Base-by-base conservation (phyloP, 53 echinoderm and acorn worm genomes). In the Temnopleurus reevesii region DNA sequence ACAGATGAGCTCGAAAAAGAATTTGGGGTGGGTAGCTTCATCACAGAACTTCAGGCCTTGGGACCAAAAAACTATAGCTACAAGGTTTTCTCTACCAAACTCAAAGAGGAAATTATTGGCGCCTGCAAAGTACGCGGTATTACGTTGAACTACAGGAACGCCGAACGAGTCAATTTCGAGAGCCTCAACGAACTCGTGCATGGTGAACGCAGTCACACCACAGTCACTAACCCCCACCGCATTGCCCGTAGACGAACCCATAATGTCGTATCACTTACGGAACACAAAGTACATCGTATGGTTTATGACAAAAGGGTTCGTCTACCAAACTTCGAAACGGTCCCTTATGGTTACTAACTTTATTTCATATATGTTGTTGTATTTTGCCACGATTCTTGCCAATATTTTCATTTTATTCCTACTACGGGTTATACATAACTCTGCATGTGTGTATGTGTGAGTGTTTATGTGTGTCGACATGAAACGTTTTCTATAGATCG, bases 21-120 rank as follows among this genome's bases (percentile, higher is more conserved):
- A n/a, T n/a, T n/a, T n/a, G n/a, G n/a, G n/a, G 45, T 77, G 79
- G 85, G 91, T 86, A 86, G 24, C 54, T 53, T 21, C 76, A 84
- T 23, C 24, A 85, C 3, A 46, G 24, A 25, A 83, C 83, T 91
- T 18, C 55, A 84, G 2, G 66, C 85, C 0, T 53, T 66, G 4
- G 86, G 91, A 9, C 85, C 91, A 3, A 91, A 91, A 43, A 91
- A 91, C 25, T 85, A 91, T n/a, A n/a, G n/a, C n/a, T n/a, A n/a
- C n/a, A n/a, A n/a, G n/a, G n/a, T n/a, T n/a, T n/a, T n/a, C n/a
- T n/a, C n/a, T n/a, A n/a, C n/a, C n/a, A n/a, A n/a, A n/a, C n/a
- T n/a, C n/a, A n/a, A n/a, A n/a, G n/a, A n/a, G n/a, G n/a, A 0
- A 49, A 49, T 9, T 15, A 49, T 49, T 49, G 9, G 10, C 49